These are phyloP conservation scores for Percopsis transmontana DNA, from an alignment of 2,113 vertebrate species.

Conservation along the genomic window DNA sequence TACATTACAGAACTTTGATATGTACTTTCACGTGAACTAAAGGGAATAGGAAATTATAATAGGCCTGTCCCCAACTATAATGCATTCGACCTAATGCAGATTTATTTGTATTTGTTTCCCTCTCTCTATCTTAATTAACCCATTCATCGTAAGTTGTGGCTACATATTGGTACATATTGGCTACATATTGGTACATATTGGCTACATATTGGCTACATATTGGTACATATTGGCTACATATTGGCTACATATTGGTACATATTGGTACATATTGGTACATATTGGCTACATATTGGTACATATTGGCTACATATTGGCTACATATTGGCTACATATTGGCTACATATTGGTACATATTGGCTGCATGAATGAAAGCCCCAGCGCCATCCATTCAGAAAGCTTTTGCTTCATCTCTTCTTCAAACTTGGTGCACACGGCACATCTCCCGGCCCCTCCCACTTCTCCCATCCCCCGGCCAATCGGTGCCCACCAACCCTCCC, in stretches of 20 bases:
- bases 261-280: too few species aligned
- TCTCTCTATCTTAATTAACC: neutral
- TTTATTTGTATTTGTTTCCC: neutral
- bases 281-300: too few species aligned
- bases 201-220: too few species aligned
- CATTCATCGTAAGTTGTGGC: conserved; percentile 11
- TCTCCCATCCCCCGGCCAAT: conserved; percentile 54
- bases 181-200: too few species aligned
- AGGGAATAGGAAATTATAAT: neutral
- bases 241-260: too few species aligned
- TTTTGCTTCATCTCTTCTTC: conserved; percentile 60
- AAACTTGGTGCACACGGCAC: conserved; percentile 73
- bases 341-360: conserved; percentile 29
- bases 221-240: too few species aligned
- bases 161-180: too few species aligned
- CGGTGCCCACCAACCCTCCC: conserved; percentile 7
- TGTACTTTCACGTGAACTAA: neutral
- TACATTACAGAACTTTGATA: neutral
- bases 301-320: too few species aligned
- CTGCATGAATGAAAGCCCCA: conserved; percentile 50
- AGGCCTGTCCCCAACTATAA: neutral
- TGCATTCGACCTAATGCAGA: neutral
- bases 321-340: conserved; percentile 37
- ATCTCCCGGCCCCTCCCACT: conserved; percentile 52
- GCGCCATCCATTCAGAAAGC: conserved; percentile 41